Conservation (phyloP, 2,113 vertebrate species). For the Limnothrissa miodon region DNA sequence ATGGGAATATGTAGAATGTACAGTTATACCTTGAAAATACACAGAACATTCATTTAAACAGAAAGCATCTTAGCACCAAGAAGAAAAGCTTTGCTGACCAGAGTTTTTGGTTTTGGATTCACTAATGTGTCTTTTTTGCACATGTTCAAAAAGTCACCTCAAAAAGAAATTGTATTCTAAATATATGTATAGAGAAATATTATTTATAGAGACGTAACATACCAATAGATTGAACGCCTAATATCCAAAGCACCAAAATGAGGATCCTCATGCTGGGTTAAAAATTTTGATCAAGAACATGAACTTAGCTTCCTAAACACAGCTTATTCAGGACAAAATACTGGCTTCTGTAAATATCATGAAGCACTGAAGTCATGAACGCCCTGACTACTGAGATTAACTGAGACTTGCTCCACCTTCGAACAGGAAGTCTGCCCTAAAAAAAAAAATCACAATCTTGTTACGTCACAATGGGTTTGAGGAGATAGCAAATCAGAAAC, state of each 20-base stretch:
- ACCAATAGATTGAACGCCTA: not conserved
- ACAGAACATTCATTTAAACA: not conserved
- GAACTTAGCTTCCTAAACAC: not conserved
- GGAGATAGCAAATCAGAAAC: constrained; percentile 17
- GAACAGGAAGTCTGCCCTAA: constrained; percentile 2
- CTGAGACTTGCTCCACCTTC: constrained; percentile 5
- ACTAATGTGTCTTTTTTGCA: no score
- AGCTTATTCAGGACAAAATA: not conserved
- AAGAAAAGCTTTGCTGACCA: not conserved
- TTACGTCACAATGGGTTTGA: constrained; percentile 15
- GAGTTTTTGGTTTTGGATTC: not conserved
- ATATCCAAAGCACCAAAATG: constrained; percentile 6
- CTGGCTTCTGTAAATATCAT: not conserved
- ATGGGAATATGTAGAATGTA: not conserved
- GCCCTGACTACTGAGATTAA: not conserved
- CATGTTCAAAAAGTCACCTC: no score
- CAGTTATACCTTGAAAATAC: not conserved
- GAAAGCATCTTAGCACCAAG: not conserved
- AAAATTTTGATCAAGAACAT: not conserved
- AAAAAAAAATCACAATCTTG: constrained; percentile 16
- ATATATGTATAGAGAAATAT: not conserved
- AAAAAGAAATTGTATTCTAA: not conserved
- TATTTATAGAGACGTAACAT: not conserved
- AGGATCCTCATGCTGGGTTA: constrained; percentile 10
- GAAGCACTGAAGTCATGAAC: constrained; percentile 9